Evolutionary conservation across 2,797 vertebrate genomes (phyloP).

Genomic region (Harpagifer antarcticus): DNA sequence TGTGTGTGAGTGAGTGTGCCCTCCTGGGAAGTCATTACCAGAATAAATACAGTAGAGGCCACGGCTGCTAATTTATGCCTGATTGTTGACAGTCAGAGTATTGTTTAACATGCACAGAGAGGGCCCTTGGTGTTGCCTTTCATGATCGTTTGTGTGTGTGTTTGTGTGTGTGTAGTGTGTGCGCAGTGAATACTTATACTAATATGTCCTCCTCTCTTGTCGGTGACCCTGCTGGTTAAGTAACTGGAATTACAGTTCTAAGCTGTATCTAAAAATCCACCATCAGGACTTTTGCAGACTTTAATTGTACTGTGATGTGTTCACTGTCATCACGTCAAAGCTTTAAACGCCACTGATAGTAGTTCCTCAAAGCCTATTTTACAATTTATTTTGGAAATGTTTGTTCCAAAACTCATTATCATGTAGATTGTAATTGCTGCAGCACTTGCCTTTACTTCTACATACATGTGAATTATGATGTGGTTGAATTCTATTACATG

Average conservation of each 20-base stretch:
- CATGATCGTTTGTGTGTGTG: slow-evolving; percentile 55
- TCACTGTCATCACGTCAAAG: too few relatives aligned
- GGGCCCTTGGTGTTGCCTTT: slow-evolving; percentile 80
- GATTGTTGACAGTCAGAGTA: slow-evolving; percentile 88
- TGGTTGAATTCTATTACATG: too few relatives aligned
- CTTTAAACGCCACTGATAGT: too few relatives aligned
- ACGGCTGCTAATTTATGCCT: slow-evolving; percentile 87
- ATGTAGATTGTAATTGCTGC: too few relatives aligned
- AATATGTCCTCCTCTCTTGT: slow-evolving; percentile 42
- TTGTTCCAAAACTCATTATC: too few relatives aligned
- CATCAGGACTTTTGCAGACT: too few relatives aligned
- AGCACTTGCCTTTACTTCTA: too few relatives aligned
- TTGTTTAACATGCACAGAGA: slow-evolving; percentile 87
- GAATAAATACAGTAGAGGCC: slow-evolving; percentile 89
- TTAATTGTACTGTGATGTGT: too few relatives aligned
- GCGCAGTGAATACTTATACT: slow-evolving; percentile 34
- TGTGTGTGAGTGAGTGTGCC: slow-evolving; percentile 50
- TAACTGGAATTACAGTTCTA: slow-evolving; percentile 11
- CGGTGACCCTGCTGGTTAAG: slow-evolving; percentile 42
- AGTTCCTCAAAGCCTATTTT: too few relatives aligned
- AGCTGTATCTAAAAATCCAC: neutral
- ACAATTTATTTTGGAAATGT: too few relatives aligned
- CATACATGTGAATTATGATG: too few relatives aligned
- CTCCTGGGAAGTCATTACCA: slow-evolving; percentile 90
- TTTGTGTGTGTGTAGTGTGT: neutral